Evolutionary conservation across 1,140 invertebrate species (phyloP), one percentile per base, ranked within the genome.

Genomic region (Caenorhabditis remanei): DNA sequence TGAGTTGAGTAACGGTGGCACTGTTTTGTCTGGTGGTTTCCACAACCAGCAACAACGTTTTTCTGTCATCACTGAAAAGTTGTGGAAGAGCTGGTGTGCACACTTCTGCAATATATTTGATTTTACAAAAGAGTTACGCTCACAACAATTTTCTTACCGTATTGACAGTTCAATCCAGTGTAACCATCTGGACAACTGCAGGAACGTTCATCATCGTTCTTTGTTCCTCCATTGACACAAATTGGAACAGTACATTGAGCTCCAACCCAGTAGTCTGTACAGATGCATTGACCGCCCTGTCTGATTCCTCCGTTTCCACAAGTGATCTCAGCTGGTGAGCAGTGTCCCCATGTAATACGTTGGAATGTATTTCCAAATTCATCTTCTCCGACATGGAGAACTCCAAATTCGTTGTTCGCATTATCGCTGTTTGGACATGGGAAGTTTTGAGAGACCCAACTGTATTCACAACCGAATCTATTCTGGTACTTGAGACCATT

Each of bases 371-470:
- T 79, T 55, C 89, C 89, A 40, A 82, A 65, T 7, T 87, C 71
- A 79, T 89, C 89, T 85, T 89, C 89, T 71, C 89, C 89, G 16
- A 85, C 46, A 50, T 89, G 89, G 65, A 89, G 75, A 19, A 89
- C 88, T 14, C 21, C 65, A 55, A 89, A 89, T 13, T 87, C 87
- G 40, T 86, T 84, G 19, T 16, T 53, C 2, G 32, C 13, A 46
- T 56, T 85, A 40, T 87, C 46, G 16, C 32, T 65, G 56, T 86
- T 88, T 21, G 88, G 88, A 82, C 89, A 89, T 11, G 48, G 65
- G 79, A 88, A 89, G 16, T 43, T 40, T 79, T 89, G 89, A 8
- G 89, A 71, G 24, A 84, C 65, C 71, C 67, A 89, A 7, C 24
- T 21, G 48, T 86, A 89, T 16, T 79, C 11, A 50, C 89, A 89